Percentiles rank a stretch among this genome's conserved stretches.
phyloP scores from a whole-genome alignment of 2,113 vertebrate genomes.

The Brachypodius melanocephalos region DNA sequence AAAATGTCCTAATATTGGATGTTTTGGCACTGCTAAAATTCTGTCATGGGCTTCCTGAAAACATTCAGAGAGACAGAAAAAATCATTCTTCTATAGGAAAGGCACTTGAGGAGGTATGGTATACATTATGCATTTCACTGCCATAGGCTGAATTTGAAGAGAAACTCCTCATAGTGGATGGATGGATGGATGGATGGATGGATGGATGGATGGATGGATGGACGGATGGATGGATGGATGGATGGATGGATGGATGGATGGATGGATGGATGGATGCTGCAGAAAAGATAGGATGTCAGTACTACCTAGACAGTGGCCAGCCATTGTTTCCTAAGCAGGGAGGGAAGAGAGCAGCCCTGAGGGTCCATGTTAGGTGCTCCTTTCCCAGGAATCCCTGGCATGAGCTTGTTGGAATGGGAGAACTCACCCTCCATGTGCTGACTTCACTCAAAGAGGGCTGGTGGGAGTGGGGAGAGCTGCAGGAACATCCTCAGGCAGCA shows the following conservation, averaged over 20 bases:
- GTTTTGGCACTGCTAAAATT: not conserved
- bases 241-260: not conserved
- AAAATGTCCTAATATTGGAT: not conserved
- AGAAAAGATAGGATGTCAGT: not conserved
- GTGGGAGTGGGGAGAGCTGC: not conserved
- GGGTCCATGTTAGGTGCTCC: not conserved
- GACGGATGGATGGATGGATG: not conserved
- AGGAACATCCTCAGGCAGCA: not conserved
- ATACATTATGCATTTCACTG: not conserved
- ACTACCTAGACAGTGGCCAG: not conserved
- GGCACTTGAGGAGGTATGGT: not conserved
- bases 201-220: not conserved
- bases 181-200: not conserved
- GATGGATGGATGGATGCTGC: not conserved
- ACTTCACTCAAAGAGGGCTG: slow-evolving; percentile 41
- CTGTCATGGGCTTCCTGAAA: not conserved
- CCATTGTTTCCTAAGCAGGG: not conserved
- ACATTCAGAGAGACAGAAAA: not conserved
- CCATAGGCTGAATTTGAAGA: not conserved
- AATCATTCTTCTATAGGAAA: not conserved
- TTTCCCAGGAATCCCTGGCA: not conserved
- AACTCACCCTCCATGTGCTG: not conserved
- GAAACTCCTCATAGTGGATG: not conserved
- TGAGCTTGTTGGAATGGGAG: not conserved
- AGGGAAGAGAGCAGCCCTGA: not conserved